phyloP scores from a whole-genome alignment of 2,797 vertebrate genomes.

The Chloroceryle inda region DNA sequence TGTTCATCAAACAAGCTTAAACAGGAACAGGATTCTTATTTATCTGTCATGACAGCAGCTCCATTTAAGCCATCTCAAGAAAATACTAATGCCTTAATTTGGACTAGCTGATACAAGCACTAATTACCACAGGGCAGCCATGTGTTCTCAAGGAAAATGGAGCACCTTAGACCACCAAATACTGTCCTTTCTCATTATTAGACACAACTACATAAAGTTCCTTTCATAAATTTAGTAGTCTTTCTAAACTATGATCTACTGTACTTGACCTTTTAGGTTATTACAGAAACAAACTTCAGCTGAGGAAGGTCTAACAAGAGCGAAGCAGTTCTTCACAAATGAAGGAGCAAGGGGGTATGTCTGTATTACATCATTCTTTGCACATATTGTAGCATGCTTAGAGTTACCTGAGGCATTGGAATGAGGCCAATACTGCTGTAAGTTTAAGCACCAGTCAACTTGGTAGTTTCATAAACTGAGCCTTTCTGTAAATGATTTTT shows the following conservation, averaged over 20 bases:
- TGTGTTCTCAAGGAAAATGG: neutral
- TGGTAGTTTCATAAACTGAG: neutral
- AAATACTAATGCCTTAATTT: neutral
- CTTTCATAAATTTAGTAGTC: neutral
- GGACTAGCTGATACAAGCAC: neutral
- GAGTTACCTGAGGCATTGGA: neutral
- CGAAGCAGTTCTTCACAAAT: neutral
- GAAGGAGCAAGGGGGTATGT: neutral
- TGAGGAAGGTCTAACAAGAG: neutral
- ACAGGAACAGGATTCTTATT: neutral
- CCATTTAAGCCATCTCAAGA: neutral
- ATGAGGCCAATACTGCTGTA: neutral
- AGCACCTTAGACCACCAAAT: neutral
- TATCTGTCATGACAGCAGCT: fast-evolving
- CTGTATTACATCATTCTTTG: fast-evolving
- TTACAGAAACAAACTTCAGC: neutral
- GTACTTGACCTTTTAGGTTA: neutral
- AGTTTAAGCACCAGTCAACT: neutral
- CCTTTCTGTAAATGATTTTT: neutral
- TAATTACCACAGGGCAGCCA: neutral
- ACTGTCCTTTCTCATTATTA: neutral
- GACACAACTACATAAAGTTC: neutral
- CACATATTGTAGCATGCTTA: neutral
- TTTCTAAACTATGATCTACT: neutral
- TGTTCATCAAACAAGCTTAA: neutral